Evolutionary conservation across 1,140 invertebrate genomes (phyloP), one percentile per base, ranked within the genome.

Genomic region (Sogatella furcifera): DNA sequence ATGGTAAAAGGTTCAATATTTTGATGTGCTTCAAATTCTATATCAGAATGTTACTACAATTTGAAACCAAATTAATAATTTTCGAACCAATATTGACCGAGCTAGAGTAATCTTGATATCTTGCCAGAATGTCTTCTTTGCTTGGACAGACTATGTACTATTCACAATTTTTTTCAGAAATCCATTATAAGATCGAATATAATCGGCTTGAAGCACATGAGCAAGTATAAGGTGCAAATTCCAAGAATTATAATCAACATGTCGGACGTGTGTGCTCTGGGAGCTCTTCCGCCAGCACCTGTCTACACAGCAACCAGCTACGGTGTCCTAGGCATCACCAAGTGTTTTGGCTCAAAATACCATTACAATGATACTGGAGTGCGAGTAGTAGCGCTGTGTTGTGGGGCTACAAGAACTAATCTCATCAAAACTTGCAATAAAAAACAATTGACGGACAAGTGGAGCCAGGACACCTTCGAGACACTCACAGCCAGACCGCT

Each of bases 221-320:
- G 84, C 0, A 80, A 85, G 68, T 78, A 80, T 52, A 83, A 83
- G 15, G 82, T 82, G 0, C 75, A 78, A 19, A 83, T 84, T 41
- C 83, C 83, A n/a, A 34, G 59, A 24, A 14, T 80, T 19, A 81
- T 87, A 19, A 74, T 87, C 10, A 86, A 86, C 70, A 81, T 79
- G 0, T 82, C 82, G 13, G 83, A 83, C 17, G 82, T 81, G 54
- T 74, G 78, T 41, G 82, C 83, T 65, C 70, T 81, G 17, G 76
- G 77, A 55, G 84, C 84, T 14, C 80, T 84, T 52, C 79, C 84
- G 5, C 82, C 83, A 52, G 76, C 81, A 19, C 86, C 86, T 5
- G 82, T 85, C 43, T 89, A 86, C 70, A 81, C 81, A 1, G 86
- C 84, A 2, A 86, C 85, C 1, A 88, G 88, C 69, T 82, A 85